A percentile compares a stretch with the other conserved stretches of the same genome.
Evolutionary conservation across 2,113 vertebrate species (phyloP).

Genomic region (Pangasianodon gigas): DNA sequence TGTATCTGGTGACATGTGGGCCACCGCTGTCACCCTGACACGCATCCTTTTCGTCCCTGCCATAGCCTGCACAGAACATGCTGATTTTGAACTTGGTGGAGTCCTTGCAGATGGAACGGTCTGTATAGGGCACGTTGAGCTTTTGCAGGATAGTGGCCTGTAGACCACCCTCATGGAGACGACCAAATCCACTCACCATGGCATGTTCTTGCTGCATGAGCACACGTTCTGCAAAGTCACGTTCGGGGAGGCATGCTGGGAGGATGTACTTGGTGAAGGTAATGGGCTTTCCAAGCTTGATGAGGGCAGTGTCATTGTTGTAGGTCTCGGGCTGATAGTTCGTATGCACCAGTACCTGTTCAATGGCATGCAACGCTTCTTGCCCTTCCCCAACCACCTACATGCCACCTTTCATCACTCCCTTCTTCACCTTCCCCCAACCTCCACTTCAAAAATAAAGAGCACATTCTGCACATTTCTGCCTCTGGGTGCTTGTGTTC

Average conservation of each 20-base stretch:
- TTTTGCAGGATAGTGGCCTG: conserved; percentile 75
- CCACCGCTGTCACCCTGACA: conserved; percentile 95
- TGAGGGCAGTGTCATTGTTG: conserved; percentile 86
- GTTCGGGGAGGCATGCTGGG: conserved; percentile 84
- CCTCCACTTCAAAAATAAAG: too few species aligned
- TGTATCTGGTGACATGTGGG: conserved; percentile 86
- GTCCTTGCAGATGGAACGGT: conserved; percentile 79
- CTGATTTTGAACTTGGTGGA: conserved; percentile 80
- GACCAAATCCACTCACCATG: conserved; percentile 87
- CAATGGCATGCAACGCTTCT: conserved; percentile 70
- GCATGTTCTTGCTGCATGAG: conserved; percentile 79
- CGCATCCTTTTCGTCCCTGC: conserved; percentile 77
- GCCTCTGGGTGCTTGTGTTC: too few species aligned
- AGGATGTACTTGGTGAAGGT: conserved; percentile 75
- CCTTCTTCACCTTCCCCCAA: too few species aligned
- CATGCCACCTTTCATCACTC: too few species aligned
- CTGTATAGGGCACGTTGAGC: conserved; percentile 81
- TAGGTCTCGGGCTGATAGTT: conserved; percentile 73
- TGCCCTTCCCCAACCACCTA: conserved; percentile 56
- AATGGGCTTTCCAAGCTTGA: conserved; percentile 81
- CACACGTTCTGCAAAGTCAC: conserved; percentile 83
- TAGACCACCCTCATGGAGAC: conserved; percentile 71
- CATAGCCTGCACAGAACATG: conserved; percentile 96
- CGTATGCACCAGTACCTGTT: conserved; percentile 72
- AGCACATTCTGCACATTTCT: too few species aligned